Base-by-base conservation (phyloP, 2,888 invertebrate species). In the Netelia inedita region DNA sequence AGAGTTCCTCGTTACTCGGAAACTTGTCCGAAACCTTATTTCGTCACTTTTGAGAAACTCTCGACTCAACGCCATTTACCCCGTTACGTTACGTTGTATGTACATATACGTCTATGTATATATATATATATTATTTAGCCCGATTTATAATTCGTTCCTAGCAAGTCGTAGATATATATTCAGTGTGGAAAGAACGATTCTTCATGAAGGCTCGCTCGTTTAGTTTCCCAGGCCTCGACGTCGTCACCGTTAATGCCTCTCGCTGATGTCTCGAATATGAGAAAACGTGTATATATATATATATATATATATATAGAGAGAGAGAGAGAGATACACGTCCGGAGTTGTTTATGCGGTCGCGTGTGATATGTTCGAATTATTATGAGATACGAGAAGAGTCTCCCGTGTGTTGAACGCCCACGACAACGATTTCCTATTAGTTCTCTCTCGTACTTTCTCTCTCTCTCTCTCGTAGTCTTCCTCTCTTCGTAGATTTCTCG, bases 351-450 rank as follows among this genome's bases (percentile, higher is more conserved):
- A 28, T 75, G 21, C 21, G 23, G 10, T 66, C 19, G 14, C 19
- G 73, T 66, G 61, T 35, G 74, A 65, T 74, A 71, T 23, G 79
- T 69, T 82, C 78, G 82, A 78, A 73, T 82, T 82, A 82, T 28
- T 78, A 82, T 72, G 82, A 76, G 82, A 78, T 82, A 79, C 74
- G 74, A 79, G 73, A 69, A 69, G 69, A 73, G 41, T 79, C 66
- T 79, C 57, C 53, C 53, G 16, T 53, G 46, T 79, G 74, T 81
- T 63, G 63, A 21, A 68, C 79, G 79, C 79, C 79, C 79, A 83
- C 83, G 83, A 83, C 69, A 66, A 71, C 79, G 79, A 79, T 83
- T 83, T 83, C 75, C 79, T 83, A 79, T 83, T 83, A 83, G 79
- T 79, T 74, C 57, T 71, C 55, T 53, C 61, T 63, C 68, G 16